Percentiles rank a stretch among this genome's conserved stretches.
Conservation (phyloP, 2,888 invertebrate species). For the Xiphydria camelus region DNA sequence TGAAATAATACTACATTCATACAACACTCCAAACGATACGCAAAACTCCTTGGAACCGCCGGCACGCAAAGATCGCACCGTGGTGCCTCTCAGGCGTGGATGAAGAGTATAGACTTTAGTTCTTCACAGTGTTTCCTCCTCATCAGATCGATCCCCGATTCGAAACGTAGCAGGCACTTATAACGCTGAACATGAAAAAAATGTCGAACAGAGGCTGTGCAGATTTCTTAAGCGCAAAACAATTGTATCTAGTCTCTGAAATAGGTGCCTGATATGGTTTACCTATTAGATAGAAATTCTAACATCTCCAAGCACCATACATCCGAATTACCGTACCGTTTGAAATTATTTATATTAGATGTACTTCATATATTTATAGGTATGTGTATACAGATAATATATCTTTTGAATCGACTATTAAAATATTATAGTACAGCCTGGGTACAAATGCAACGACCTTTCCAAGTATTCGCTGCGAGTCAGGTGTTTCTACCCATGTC, state of each 20-base stretch:
- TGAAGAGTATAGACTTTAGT: no score
- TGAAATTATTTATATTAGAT: conserved; percentile 31
- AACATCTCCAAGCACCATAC: conserved; percentile 36
- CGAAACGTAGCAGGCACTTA: conserved; percentile 33
- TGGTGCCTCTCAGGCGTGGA: no score
- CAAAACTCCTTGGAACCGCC: no score
- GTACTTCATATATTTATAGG: conserved; percentile 49
- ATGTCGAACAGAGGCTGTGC: background rate
- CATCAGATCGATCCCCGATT: no score
- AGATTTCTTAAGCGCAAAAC: conserved; percentile 28
- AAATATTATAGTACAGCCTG: conserved; percentile 56
- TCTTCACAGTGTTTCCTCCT: no score
- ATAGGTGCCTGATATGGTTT: background rate
- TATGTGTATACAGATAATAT: conserved; percentile 49
- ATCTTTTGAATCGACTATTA: conserved; percentile 45
- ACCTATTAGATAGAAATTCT: no score
- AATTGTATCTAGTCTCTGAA: conserved; percentile 19
- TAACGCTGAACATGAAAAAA: background rate
- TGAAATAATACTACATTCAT: no score
- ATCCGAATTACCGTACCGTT: conserved; percentile 7
- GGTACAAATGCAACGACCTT: conserved; percentile 36
- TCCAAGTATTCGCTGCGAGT: conserved; percentile 44
- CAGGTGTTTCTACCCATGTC: conserved; percentile 35
- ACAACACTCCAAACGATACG: no score
- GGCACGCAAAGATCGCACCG: no score